Evolutionary conservation across 2,888 invertebrate species (phyloP).

Genomic region (Athalia rosae): DNA sequence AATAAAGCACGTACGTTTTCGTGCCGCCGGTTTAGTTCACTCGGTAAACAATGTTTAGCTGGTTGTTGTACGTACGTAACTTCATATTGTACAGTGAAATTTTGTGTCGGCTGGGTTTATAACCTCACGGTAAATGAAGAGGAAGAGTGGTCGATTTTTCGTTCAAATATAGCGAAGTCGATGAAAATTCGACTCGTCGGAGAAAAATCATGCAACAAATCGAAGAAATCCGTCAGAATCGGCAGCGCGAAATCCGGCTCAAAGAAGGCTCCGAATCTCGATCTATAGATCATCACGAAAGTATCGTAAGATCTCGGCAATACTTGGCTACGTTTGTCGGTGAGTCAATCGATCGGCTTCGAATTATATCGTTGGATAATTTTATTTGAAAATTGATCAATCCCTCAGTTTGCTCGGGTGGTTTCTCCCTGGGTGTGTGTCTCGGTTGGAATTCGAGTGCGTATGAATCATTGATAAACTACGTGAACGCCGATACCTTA

Average conservation of each 20-base stretch:
- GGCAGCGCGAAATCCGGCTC: too few species aligned
- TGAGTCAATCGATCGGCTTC: slow-evolving; percentile 51
- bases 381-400: neutral
- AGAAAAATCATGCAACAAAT: too few species aligned
- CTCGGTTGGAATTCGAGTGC: slow-evolving; percentile 68
- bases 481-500: slow-evolving; percentile 54
- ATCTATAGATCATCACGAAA: slow-evolving; percentile 9
- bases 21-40: slow-evolving; percentile 12
- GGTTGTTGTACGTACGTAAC: too few species aligned
- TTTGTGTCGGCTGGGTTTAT: too few species aligned
- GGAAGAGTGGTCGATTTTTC: too few species aligned
- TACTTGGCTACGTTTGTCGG: slow-evolving; percentile 64
- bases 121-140: too few species aligned
- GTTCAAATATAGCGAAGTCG: too few species aligned
- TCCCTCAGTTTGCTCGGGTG: slow-evolving; percentile 64
- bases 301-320: slow-evolving; percentile 60
- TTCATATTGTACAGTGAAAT: too few species aligned
- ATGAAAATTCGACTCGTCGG: too few species aligned
- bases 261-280: too few species aligned
- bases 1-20: slow-evolving; percentile 33
- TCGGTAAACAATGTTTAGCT: slow-evolving; percentile 28
- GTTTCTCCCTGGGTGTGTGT: slow-evolving; percentile 65
- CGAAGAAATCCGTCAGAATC: too few species aligned
- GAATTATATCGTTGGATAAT: neutral
- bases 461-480: slow-evolving; percentile 56